A percentile compares a stretch with the other conserved stretches of the same genome.
Evolutionary conservation across 2,797 vertebrate genomes (phyloP).

Genomic region (Danio tinwini): DNA sequence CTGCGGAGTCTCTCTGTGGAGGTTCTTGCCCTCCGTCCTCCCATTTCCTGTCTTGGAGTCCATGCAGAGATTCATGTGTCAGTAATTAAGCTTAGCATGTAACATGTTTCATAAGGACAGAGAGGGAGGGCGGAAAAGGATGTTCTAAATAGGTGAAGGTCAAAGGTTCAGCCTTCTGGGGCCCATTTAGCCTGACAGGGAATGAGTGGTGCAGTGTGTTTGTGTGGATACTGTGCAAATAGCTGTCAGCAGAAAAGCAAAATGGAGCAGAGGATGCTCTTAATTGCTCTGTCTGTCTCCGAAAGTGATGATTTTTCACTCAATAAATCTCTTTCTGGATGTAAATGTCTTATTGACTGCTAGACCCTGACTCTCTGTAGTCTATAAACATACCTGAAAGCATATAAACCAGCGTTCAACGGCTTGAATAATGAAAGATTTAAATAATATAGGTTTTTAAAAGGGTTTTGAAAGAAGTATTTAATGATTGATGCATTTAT

Average conservation of each 20-base stretch:
- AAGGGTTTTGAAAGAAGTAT: too few species aligned
- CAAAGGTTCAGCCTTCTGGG: not conserved
- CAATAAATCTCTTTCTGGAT: not conserved
- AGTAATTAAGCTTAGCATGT: constrained; percentile 27
- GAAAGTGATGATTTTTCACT: constrained; percentile 32
- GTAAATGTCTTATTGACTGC: not conserved
- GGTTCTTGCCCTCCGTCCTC: constrained; percentile 20
- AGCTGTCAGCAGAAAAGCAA: constrained; percentile 17
- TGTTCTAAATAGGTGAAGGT: constrained; percentile 13
- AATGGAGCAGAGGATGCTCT: not conserved
- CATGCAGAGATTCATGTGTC: constrained; percentile 24
- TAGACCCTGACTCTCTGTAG: not conserved
- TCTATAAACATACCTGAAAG: not conserved
- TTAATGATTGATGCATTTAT: not conserved
- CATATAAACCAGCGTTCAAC: not conserved
- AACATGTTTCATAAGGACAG: not conserved
- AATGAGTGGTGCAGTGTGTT: not conserved
- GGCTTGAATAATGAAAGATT: too few species aligned
- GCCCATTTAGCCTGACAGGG: constrained; percentile 27
- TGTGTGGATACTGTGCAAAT: constrained; percentile 2
- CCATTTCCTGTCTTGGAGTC: constrained; percentile 37
- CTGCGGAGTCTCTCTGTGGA: constrained; percentile 16
- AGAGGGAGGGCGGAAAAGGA: not conserved
- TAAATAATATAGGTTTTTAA: too few species aligned
- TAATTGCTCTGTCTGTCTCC: constrained; percentile 18